Evolutionary conservation across 2,888 invertebrate genomes (phyloP).

Genomic region (Rhimphoctona megacephalus): DNA sequence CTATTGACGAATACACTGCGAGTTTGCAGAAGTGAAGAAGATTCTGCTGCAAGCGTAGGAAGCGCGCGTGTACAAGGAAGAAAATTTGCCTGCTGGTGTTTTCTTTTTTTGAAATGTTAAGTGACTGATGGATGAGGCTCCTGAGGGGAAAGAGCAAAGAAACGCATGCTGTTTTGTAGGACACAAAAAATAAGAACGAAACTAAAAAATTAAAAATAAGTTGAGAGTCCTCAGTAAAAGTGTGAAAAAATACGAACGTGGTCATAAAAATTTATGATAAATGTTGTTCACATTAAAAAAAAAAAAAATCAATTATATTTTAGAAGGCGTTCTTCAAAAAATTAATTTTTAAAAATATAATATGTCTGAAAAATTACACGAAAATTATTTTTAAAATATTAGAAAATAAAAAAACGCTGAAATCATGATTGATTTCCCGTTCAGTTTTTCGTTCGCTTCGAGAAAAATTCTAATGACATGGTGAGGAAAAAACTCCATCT

Average conservation of each 20-base stretch:
- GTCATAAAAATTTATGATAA: not conserved
- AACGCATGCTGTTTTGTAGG: conserved; percentile 2
- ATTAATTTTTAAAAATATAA: too few relatives aligned
- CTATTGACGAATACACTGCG: not conserved
- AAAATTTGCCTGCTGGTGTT: not conserved
- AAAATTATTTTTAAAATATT: not conserved
- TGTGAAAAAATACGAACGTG: not conserved
- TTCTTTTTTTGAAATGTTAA: conserved; percentile 82
- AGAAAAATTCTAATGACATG: not conserved
- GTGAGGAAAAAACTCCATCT: not conserved
- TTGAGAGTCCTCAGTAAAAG: not conserved
- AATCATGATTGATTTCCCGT: not conserved
- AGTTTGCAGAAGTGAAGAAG: not conserved
- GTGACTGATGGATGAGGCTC: conserved; percentile 84
- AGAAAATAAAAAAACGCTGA: not conserved
- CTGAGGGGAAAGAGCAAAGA: conserved; percentile 74
- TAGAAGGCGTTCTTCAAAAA: too few relatives aligned
- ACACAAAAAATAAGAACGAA: not conserved
- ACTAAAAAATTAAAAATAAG: not conserved
- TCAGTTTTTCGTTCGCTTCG: not conserved
- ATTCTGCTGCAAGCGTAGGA: not conserved
- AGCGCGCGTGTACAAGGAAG: not conserved
- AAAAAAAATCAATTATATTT: not conserved
- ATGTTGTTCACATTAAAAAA: not conserved
- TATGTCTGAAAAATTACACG: too few relatives aligned